A percentile compares a stretch with the other conserved stretches of the same genome.
Evolutionary conservation across 2,888 invertebrate genomes (phyloP).

Genomic region (Latrodectus elegans): DNA sequence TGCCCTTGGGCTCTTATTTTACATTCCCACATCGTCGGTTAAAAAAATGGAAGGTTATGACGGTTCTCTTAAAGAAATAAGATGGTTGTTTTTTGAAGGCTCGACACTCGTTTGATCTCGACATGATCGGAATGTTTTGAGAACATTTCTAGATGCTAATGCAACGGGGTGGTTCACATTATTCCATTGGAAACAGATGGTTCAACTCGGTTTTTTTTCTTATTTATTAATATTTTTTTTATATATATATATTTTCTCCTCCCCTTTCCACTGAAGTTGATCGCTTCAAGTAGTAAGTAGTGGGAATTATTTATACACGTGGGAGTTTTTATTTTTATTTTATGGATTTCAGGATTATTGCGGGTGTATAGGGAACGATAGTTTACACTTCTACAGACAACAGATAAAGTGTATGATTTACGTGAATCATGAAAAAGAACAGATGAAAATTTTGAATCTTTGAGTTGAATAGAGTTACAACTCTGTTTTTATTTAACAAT

Average conservation of each 20-base stretch:
- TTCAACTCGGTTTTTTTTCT: constrained; percentile 10
- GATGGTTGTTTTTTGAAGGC: constrained; percentile 47
- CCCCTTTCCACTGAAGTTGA: too few species aligned
- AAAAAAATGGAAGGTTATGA: too few species aligned
- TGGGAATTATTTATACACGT: constrained; percentile 5
- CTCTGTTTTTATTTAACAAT: too few species aligned
- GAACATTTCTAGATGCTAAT: constrained; percentile 68
- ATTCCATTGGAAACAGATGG: constrained; percentile 42
- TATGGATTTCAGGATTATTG: background rate
- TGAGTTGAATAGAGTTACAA: too few species aligned
- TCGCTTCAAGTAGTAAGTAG: background rate
- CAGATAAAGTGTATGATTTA: too few species aligned
- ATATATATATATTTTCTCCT: background rate
- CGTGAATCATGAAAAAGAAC: too few species aligned
- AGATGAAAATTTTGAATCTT: too few species aligned
- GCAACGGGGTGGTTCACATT: constrained; percentile 53
- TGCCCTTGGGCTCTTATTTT: too few species aligned
- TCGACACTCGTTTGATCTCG: constrained; percentile 37
- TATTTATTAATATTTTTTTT: constrained; percentile 48
- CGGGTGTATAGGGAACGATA: too few species aligned
- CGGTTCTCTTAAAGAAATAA: constrained; percentile 23
- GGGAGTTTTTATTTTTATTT: background rate
- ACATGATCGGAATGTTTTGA: constrained; percentile 61
- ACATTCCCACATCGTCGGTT: too few species aligned
- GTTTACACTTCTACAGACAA: too few species aligned